These are phyloP conservation scores for Cuniculus paca DNA, from an alignment of 2,797 vertebrate genomes.

Conservation along the genomic window DNA sequence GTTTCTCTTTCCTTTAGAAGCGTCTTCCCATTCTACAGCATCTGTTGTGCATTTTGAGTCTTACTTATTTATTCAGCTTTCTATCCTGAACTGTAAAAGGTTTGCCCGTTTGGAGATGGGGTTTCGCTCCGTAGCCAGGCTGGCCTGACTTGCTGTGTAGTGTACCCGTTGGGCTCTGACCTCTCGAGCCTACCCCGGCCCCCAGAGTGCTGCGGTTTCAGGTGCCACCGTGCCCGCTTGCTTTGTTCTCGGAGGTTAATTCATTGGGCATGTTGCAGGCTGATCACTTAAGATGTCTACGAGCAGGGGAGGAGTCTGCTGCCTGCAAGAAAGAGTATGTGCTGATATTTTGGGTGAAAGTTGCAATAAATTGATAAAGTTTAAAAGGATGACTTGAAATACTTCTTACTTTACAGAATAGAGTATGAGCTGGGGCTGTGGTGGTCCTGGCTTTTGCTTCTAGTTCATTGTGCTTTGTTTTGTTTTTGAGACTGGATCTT, in stretches of 20 bases:
- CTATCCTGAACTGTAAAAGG: too few species aligned
- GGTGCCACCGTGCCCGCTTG: neutral
- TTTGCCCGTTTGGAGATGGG: neutral
- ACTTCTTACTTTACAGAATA: neutral
- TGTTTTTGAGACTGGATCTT: neutral
- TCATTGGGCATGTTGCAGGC: neutral
- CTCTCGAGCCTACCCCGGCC: neutral
- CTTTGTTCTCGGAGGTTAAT: neutral
- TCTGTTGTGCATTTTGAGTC: too few species aligned
- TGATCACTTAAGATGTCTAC: neutral
- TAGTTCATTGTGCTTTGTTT: neutral
- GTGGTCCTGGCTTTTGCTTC: neutral
- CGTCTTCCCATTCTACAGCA: too few species aligned
- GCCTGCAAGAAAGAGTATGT: neutral
- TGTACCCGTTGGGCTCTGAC: neutral
- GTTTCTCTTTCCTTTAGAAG: too few species aligned
- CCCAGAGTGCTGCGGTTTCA: neutral
- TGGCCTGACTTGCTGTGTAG: neutral
- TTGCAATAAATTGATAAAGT: neutral
- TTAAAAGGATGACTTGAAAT: neutral
- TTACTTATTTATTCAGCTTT: too few species aligned
- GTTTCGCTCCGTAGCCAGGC: neutral
- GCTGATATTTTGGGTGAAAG: neutral
- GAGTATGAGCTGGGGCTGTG: neutral
- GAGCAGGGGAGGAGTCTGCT: neutral